Base-by-base conservation (phyloP, 1,140 invertebrate species). In the Hypothenemus hampei region DNA sequence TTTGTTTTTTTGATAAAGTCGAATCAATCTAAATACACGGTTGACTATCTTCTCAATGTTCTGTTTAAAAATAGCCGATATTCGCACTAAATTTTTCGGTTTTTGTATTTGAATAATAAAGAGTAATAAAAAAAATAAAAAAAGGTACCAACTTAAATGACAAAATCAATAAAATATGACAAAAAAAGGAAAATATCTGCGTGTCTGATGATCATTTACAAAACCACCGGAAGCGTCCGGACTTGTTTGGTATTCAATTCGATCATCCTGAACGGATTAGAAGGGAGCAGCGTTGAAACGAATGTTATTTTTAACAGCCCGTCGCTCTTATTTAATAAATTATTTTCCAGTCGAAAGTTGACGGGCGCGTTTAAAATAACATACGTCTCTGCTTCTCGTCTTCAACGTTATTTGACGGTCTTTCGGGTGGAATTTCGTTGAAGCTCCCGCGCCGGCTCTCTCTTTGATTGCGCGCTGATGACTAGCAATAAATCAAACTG, bases 371-470 rank as follows among this genome's bases (percentile, higher is more conserved):
- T 63, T 63, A 63, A 63, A 63, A 61, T 55, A 63, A 63, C 59
- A 63, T 63, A 63, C 62, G 58, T 61, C 58, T 63, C 62, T 63
- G 62, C 53, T 63, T 63, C 59, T 61, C 53, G 59, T 63, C 62
- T 54, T 59, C 52, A 52, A 39, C 49, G 26, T 35, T 61, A 58
- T 29, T 29, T 29, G 10, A 15, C 19, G n/a, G n/a, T 29, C 26
- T 29, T 7, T 7, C 6, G 26, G 6, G 26, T 7, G 6, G 6
- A 29, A n/a, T 7, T 6, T 29, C 26, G 26, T 7, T 29, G n/a
- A 29, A 29, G 26, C n/a, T n/a, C n/a, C n/a, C n/a, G n/a, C n/a
- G n/a, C n/a, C n/a, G n/a, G n/a, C n/a, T n/a, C n/a, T n/a, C n/a
- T 29, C 26, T 29, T 29, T 29, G 26, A 29, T 29, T 29, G 6